Base-by-base conservation (phyloP, 2,113 vertebrate species). In the Garra rufa region DNA sequence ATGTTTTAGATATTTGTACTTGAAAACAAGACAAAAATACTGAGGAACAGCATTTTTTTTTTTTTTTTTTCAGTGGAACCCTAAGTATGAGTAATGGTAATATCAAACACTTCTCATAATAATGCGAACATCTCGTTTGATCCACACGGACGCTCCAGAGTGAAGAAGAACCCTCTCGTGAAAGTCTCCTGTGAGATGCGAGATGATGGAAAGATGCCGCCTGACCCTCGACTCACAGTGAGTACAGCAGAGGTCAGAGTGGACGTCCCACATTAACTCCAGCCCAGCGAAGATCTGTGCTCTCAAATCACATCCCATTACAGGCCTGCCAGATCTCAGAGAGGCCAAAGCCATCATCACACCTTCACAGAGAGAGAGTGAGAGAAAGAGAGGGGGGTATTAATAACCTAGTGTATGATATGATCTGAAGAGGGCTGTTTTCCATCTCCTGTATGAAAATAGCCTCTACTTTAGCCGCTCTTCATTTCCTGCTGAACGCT, bases 361-460 rank as follows among this genome's bases (percentile, higher is more conserved):
- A 30, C 74, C 74, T 76, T 48, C 14, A 41, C 59, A 69, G 44
- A 52, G 70, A n/a, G 3, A 17, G 30, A 44, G 70, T 24, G 34
- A 41, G 38, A 44, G 73, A 83, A 13, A 57, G 21, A 15, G 87
- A 28, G 43, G 30, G 70, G 26, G 75, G 77, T 88, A 86, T 91
- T 92, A 86, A 93, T 92, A 92, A 92, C 73, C 73, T 83, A 34
- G 76, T 52, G 75, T 77, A 76, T 84, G 89, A 93, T 91, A 91
- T 55, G 85, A 92, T 91, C 88, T 89, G 78, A 87, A 88, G 81
- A 92, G 88, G 69, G 81, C 85, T 57, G 86, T 90, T 92, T 91
- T 89, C 83, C 84, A 88, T 87, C 70, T 44, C 84, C 88, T 89
- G 87, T 81, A 88, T 89, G 81, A 88, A 90, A 92, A 92, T 90